A percentile compares a stretch with the other conserved stretches of the same genome.
Evolutionary conservation across 2,797 vertebrate genomes (phyloP).

Genomic region (Acipenser transmontanus): DNA sequence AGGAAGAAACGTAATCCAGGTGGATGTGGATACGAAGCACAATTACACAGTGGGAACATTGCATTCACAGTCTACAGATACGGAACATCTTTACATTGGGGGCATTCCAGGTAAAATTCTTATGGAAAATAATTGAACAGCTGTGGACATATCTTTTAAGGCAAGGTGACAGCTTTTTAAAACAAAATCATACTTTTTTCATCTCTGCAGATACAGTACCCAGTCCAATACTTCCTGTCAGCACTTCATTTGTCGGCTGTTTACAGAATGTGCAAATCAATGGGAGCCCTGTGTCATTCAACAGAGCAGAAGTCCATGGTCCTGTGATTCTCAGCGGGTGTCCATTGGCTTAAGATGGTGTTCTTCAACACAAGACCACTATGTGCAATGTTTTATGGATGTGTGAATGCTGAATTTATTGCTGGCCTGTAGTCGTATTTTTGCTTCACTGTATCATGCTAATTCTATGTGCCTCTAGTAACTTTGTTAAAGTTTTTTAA

Average conservation of each 20-base stretch:
- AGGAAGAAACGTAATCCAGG: conserved; percentile 63
- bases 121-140: not conserved
- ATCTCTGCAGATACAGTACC: conserved; percentile 48
- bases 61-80: conserved; percentile 31
- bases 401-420: not conserved
- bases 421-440: not conserved
- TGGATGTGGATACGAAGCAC: conserved; percentile 68
- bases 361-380: not conserved
- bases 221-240: conserved; percentile 50
- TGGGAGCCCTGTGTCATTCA: conserved; percentile 49
- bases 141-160: not conserved
- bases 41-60: conserved; percentile 59
- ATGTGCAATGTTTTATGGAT: too few relatives aligned
- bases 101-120: conserved; percentile 74
- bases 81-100: conserved; percentile 71
- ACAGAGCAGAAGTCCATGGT: conserved; percentile 65
- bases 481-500: too few relatives aligned
- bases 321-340: conserved; percentile 76
- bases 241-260: conserved; percentile 73
- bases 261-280: conserved; percentile 74
- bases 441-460: not conserved
- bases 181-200: conserved; percentile 20
- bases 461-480: not conserved
- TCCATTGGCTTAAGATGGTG: conserved; percentile 52
- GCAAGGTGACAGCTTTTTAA: too few relatives aligned